phyloP scores from a whole-genome alignment of 2,888 invertebrate species.

The Pristionchus fissidentatus region DNA sequence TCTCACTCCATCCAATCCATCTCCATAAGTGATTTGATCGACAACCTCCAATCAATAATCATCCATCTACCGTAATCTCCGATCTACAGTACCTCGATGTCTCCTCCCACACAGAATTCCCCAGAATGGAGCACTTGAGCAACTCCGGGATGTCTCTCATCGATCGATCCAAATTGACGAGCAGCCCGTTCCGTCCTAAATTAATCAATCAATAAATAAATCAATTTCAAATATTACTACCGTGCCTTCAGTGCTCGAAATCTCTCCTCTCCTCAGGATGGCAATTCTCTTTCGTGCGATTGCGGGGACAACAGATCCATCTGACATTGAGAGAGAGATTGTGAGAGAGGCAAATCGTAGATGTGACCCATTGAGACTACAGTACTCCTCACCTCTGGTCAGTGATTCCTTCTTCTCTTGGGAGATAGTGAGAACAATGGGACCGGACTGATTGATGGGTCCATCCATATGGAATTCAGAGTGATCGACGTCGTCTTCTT shows the following conservation, averaged over 20 bases:
- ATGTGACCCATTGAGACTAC: background rate
- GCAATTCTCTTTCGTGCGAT: constrained; percentile 77
- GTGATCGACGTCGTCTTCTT: constrained; percentile 50
- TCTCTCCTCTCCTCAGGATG: constrained; percentile 73
- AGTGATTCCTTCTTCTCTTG: constrained; percentile 81
- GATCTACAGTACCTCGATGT: constrained; percentile 82
- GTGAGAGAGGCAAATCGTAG: background rate
- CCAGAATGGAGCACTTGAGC: constrained; percentile 91
- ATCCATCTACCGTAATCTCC: background rate
- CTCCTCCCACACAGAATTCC: constrained; percentile 95
- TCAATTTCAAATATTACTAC: background rate
- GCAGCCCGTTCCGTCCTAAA: constrained; percentile 84
- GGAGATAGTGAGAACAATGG: constrained; percentile 89
- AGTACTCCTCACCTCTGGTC: constrained; percentile 29
- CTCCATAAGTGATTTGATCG: constrained; percentile 90
- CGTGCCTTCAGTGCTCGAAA: constrained; percentile 78
- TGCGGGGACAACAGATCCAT: constrained; percentile 46
- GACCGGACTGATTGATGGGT: constrained; percentile 91
- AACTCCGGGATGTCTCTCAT: constrained; percentile 70
- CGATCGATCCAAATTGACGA: constrained; percentile 86
- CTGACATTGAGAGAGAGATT: no score
- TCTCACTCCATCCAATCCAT: constrained; percentile 93
- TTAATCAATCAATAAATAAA: background rate
- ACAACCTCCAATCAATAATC: constrained; percentile 80
- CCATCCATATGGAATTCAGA: constrained; percentile 56